Conservation (phyloP, 2,797 vertebrate genomes). For the Silurus lanzhouensis region DNA sequence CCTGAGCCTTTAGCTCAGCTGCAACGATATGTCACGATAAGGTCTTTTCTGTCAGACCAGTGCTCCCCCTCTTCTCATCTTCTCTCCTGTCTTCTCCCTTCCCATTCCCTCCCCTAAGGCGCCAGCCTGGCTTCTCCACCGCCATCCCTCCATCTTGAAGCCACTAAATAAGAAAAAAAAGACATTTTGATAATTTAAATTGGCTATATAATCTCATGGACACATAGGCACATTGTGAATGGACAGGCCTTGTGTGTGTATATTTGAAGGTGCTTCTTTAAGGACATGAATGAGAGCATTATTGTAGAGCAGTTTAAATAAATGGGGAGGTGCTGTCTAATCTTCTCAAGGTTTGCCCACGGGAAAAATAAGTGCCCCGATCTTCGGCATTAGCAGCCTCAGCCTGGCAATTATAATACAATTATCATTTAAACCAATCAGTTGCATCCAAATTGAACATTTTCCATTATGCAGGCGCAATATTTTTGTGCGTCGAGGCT, state of each 20-base stretch:
- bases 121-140: constrained; percentile 41
- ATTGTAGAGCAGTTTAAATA: not conserved
- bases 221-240: constrained; percentile 28
- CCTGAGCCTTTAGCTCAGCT: constrained; percentile 54
- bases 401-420: constrained; percentile 3
- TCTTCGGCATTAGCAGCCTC: not conserved
- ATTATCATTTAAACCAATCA: not conserved
- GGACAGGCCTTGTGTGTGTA: constrained; percentile 8
- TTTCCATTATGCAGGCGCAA: not conserved
- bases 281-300: constrained; percentile 36
- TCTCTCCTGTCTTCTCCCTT: not conserved
- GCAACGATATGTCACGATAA: constrained; percentile 53
- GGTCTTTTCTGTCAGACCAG: constrained; percentile 53
- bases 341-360: constrained; percentile 20
- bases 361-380: not conserved
- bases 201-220: constrained; percentile 34
- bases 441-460: not conserved
- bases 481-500: not conserved
- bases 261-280: constrained; percentile 31
- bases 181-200: constrained; percentile 42
- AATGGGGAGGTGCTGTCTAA: constrained; percentile 1
- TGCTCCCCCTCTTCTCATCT: not conserved
- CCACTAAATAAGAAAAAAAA: constrained; percentile 16
- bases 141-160: constrained; percentile 15
- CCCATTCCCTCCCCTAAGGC: constrained; percentile 20